These are phyloP conservation scores for Sebastes iracundus DNA, from an alignment of 2,797 vertebrate species.

Conservation along the genomic window DNA sequence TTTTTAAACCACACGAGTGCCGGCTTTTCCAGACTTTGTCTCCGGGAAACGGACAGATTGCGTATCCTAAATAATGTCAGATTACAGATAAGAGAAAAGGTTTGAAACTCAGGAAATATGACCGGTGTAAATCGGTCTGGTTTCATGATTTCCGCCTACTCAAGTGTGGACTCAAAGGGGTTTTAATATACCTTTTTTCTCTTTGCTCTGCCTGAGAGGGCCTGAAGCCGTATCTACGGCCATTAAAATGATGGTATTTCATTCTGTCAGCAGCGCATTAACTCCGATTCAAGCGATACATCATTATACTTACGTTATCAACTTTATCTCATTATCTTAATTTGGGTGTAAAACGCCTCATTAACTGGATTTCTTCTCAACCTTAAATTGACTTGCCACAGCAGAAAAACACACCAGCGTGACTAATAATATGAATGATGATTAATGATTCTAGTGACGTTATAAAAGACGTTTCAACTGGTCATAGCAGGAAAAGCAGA, in stretches of 20 bases:
- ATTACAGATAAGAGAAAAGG: not conserved
- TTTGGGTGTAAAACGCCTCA: not conserved
- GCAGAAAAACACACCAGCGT: not conserved
- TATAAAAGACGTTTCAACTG: not conserved
- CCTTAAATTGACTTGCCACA: not conserved
- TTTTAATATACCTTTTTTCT: not conserved
- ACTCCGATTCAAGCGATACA: not conserved
- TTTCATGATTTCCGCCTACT: not conserved
- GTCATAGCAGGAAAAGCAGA: not conserved
- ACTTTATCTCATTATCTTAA: not conserved
- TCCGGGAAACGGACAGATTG: not conserved
- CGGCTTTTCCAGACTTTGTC: not conserved
- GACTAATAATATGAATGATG: not conserved
- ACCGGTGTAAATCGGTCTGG: not conserved
- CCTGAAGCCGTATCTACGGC: not conserved
- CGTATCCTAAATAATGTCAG: not conserved
- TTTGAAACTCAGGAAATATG: not conserved
- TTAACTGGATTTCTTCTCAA: not conserved
- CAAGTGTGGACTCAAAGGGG: no score
- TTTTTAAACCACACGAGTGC: not conserved
- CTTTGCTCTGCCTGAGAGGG: not conserved
- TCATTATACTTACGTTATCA: not conserved
- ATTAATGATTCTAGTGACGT: not conserved
- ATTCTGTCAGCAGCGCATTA: not conserved
- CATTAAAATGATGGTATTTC: not conserved